Evolutionary conservation across 2,888 invertebrate species (phyloP).

Genomic region (Ptychoptera albimana): DNA sequence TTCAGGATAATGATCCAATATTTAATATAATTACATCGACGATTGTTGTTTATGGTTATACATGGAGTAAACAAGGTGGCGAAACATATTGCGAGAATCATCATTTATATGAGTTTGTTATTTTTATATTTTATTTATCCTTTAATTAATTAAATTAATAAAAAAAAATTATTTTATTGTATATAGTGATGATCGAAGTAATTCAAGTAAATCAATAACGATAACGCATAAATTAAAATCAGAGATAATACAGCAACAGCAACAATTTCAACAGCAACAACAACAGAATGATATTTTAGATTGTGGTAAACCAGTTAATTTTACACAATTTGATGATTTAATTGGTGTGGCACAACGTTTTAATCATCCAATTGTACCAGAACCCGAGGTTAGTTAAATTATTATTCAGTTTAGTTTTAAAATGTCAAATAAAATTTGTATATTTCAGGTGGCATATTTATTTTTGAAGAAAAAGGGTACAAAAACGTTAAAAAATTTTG

Average conservation of each 20-base stretch:
- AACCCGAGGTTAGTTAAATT: conserved; percentile 46
- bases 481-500: conserved; percentile 43
- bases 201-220: too few relatives aligned
- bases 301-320: conserved; percentile 74
- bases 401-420: conserved; percentile 1
- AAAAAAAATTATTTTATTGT: too few relatives aligned
- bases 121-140: not conserved
- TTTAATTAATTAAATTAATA: too few relatives aligned
- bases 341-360: conserved; percentile 71
- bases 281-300: conserved; percentile 46
- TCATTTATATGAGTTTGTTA: conserved; percentile 2
- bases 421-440: not conserved
- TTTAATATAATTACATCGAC: conserved; percentile 64
- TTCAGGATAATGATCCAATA: conserved; percentile 45
- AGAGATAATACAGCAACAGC: too few relatives aligned
- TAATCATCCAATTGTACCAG: conserved; percentile 69
- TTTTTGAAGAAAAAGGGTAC: conserved; percentile 42
- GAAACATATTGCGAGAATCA: conserved; percentile 3
- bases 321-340: conserved; percentile 77
- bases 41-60: conserved; percentile 40
- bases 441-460: conserved; percentile 46
- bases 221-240: too few relatives aligned
- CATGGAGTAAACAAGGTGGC: conserved; percentile 44
- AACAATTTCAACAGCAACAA: too few relatives aligned
- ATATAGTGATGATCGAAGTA: too few relatives aligned